A percentile compares a stretch with the other conserved stretches of the same genome.
These are phyloP conservation scores for Myiothlypis coronata DNA, from an alignment of 2,797 vertebrate genomes.

Conservation along the genomic window DNA sequence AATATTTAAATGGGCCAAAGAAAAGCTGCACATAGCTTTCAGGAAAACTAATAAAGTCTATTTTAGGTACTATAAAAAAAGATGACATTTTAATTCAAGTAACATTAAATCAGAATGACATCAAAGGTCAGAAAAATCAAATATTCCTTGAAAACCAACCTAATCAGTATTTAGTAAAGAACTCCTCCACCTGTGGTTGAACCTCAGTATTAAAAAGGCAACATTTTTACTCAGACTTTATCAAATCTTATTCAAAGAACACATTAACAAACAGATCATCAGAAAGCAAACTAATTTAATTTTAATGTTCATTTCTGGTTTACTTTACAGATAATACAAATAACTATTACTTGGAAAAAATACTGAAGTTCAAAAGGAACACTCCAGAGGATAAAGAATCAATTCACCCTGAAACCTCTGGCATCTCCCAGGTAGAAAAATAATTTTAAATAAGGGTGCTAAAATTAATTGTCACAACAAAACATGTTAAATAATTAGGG, in stretches of 20 bases:
- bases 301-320: background rate
- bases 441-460: background rate
- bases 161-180: background rate
- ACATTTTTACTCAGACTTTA: background rate
- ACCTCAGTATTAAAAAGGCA: background rate
- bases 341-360: background rate
- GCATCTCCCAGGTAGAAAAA: background rate
- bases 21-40: constrained; percentile 38
- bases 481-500: background rate
- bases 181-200: background rate
- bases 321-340: background rate
- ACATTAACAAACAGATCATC: background rate
- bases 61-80: constrained; percentile 31
- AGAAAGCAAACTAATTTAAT: background rate
- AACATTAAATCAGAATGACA: constrained; percentile 21
- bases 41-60: constrained; percentile 53
- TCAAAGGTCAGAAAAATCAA: constrained; percentile 33
- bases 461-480: background rate
- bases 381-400: background rate
- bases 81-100: constrained; percentile 34
- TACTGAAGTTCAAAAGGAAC: background rate
- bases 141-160: constrained; percentile 52
- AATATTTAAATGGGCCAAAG: constrained; percentile 50
- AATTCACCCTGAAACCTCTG: background rate
- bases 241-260: background rate